phyloP scores from a whole-genome alignment of 2,888 invertebrate species.

The Dynastes tityus region DNA sequence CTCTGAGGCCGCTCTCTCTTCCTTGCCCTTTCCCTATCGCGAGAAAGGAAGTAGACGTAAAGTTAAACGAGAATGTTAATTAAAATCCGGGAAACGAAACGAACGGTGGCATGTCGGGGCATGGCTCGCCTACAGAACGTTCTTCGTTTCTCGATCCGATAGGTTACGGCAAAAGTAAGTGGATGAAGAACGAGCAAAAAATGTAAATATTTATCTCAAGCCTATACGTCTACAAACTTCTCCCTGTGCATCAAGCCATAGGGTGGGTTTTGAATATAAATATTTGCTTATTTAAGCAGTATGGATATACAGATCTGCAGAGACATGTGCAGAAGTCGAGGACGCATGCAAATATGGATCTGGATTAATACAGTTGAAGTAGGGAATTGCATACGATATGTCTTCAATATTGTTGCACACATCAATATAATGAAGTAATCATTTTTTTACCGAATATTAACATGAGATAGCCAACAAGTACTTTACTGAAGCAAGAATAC shows the following conservation, averaged over 20 bases:
- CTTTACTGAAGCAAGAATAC: too few species aligned
- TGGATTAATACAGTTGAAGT: too few species aligned
- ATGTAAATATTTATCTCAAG: not conserved
- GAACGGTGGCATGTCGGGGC: too few species aligned
- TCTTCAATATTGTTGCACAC: too few species aligned
- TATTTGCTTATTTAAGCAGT: not conserved
- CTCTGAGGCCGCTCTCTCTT: slow-evolving; percentile 4
- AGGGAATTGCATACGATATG: too few species aligned
- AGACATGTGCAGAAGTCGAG: too few species aligned
- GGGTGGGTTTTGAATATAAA: not conserved
- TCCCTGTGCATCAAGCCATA: not conserved
- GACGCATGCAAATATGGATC: too few species aligned
- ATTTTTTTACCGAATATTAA: too few species aligned
- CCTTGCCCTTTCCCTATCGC: slow-evolving; percentile 35
- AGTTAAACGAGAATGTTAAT: slow-evolving; percentile 48
- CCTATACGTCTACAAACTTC: not conserved
- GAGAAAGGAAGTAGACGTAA: slow-evolving; percentile 28
- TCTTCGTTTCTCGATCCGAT: not conserved
- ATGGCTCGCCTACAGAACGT: not conserved
- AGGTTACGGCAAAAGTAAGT: not conserved
- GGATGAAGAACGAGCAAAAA: not conserved
- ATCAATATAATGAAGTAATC: too few species aligned
- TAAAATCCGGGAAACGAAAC: slow-evolving; percentile 40
- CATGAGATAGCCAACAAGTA: too few species aligned
- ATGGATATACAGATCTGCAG: not conserved